Evolutionary conservation across 2,888 invertebrate species (phyloP).

Genomic region (Chromoteleia sp.): DNA sequence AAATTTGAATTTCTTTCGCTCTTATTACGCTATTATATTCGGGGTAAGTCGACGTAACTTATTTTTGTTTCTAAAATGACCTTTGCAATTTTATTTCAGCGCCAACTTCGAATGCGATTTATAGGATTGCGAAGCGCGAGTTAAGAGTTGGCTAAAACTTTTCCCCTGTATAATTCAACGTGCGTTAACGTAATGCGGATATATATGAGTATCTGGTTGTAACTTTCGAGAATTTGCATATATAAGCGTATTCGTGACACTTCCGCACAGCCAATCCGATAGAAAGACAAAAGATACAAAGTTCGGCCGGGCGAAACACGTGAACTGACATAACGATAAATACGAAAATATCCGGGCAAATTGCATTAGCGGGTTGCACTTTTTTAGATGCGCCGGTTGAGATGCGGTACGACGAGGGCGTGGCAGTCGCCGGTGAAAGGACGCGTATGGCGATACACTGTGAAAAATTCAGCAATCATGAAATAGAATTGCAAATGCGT

Average conservation of each 20-base stretch:
- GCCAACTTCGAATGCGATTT: constrained; percentile 24
- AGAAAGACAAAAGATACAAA: constrained; percentile 42
- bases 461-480: not conserved
- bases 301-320: not conserved
- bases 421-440: constrained; percentile 22
- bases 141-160: constrained; percentile 37
- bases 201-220: constrained; percentile 49
- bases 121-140: constrained; percentile 17
- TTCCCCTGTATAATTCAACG: constrained; percentile 47
- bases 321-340: constrained; percentile 29
- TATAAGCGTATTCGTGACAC: constrained; percentile 19
- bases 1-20: too few relatives aligned
- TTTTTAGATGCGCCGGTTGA: constrained; percentile 12
- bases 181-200: constrained; percentile 47
- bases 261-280: constrained; percentile 28
- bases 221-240: constrained; percentile 48
- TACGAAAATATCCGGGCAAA: constrained; percentile 11
- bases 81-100: constrained; percentile 15
- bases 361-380: constrained; percentile 12
- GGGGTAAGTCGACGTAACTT: too few relatives aligned
- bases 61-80: not conserved
- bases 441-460: not conserved
- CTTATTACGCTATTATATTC: not conserved
- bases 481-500: constrained; percentile 20
- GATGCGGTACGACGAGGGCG: constrained; percentile 28